These are phyloP conservation scores for Florisuga fusca DNA, from an alignment of 2,797 vertebrate genomes.

Conservation along the genomic window DNA sequence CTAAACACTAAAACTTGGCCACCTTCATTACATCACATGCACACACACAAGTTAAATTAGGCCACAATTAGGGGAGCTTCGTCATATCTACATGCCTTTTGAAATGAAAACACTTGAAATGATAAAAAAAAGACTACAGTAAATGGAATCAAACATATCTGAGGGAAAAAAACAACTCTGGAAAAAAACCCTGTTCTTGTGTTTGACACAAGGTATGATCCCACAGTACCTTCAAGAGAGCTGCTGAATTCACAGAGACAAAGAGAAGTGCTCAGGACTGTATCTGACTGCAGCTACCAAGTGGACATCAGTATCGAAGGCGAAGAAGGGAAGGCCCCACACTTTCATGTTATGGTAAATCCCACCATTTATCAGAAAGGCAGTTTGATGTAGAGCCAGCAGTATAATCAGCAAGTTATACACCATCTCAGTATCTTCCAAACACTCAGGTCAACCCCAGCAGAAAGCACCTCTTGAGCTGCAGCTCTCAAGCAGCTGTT, in stretches of 20 bases:
- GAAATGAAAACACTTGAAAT: background rate
- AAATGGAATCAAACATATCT: background rate
- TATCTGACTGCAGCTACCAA: background rate
- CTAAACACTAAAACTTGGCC: background rate
- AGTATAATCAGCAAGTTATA: background rate
- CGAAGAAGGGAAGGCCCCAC: accelerated
- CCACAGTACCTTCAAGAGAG: background rate
- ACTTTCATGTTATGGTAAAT: background rate
- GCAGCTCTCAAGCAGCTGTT: background rate
- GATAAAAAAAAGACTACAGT: background rate
- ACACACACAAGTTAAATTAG: background rate
- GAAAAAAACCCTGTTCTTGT: background rate
- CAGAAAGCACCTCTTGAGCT: background rate
- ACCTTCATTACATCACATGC: background rate
- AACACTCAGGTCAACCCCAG: background rate
- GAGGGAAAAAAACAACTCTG: background rate
- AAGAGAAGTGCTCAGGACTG: background rate
- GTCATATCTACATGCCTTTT: background rate
- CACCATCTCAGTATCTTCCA: background rate
- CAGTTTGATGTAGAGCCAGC: background rate
- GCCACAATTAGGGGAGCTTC: background rate
- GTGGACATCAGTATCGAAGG: background rate
- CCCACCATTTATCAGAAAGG: background rate
- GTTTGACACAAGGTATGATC: background rate
- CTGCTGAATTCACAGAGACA: background rate